Evolutionary conservation across 2,113 vertebrate genomes (phyloP), one percentile per base, ranked within the genome.

Genomic region (Alligator mississippiensis): DNA sequence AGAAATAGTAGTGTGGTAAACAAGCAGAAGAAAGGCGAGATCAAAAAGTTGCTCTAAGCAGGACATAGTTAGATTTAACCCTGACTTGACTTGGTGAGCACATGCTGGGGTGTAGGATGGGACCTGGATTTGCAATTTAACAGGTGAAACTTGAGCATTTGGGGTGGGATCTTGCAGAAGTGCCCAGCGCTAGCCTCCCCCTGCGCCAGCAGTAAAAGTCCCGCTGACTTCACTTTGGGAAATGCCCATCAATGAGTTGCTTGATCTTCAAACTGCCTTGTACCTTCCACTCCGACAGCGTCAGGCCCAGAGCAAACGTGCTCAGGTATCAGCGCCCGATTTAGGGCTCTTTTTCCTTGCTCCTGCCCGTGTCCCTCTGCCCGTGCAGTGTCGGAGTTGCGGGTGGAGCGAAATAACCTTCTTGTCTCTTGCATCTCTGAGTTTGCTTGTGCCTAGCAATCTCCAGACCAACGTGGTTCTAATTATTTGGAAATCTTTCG

Each of bases 391-490:
- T 47, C 7, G 47, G 47, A 47, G 47, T 47, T 47, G 47, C 47
- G 47, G 47, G 47, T 8, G 82, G 89, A 89, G 30, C 82, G 72
- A 87, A 93, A 93, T 94, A 93, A 70, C 90, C 63, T 95, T 84
- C 77, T 84, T 92, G 92, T 94, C 13, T 47, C 78, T 74, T 88
- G 84, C 55, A 91, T 94, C 84, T 60, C 82, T 1, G 80, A 87
- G 55, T 68, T 92, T 88, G 93, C 88, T 90, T 61, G 54, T 16
- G 1, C 11, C 38, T 72, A 94, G 79, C 79, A 72, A 84, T 91
- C 95, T 80, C 85, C 94, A 94, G 84, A 89, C 83, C 70, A 87
- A 88, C 75, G 78, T 74, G 91, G 89, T 96, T 81, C 90, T 94
- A 87, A 81, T 86, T 96, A 90, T 91, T 92, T 80, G 82, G 77